Percentiles rank a stretch among this genome's conserved stretches.
Conservation (phyloP, 2,113 vertebrate genomes). For the Machaerirhynchus nigripectus region DNA sequence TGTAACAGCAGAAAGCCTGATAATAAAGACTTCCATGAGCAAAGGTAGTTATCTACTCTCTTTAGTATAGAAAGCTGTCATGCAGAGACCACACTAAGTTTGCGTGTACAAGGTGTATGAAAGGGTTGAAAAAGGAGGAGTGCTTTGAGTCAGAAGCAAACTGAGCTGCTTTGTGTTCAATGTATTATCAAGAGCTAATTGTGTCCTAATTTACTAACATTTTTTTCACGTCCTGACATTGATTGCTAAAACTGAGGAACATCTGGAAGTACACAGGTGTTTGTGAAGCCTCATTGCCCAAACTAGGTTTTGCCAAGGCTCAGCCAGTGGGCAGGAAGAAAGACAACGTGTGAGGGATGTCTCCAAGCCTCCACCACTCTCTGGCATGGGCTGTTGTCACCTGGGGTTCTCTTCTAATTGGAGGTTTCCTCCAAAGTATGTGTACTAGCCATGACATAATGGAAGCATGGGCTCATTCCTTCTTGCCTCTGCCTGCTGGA, state of each 20-base stretch:
- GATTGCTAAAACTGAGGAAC: neutral
- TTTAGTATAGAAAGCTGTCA: neutral
- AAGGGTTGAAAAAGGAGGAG: neutral
- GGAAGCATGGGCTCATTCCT: neutral
- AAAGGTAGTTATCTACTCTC: neutral
- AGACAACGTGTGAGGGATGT: rapidly evolving
- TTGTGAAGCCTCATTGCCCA: neutral
- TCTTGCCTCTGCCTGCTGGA: neutral
- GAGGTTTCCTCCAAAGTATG: neutral
- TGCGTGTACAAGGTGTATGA: rapidly evolving
- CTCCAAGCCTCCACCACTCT: neutral
- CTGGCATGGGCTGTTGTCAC: neutral
- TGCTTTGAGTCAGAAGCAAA: neutral
- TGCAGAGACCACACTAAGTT: neutral
- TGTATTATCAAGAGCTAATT: neutral
- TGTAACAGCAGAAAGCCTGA: neutral
- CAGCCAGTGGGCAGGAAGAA: neutral
- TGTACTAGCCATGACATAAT: rapidly evolving
- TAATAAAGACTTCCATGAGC: neutral
- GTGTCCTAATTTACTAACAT: neutral
- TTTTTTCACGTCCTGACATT: neutral
- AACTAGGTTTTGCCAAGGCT: neutral
- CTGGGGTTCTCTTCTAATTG: neutral
- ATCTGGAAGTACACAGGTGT: neutral
- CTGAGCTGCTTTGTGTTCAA: neutral